Percentiles rank a stretch among this genome's conserved stretches.
Conservation (phyloP, 53 echinoderm and acorn worm species). For the Glandiceps talaboti region DNA sequence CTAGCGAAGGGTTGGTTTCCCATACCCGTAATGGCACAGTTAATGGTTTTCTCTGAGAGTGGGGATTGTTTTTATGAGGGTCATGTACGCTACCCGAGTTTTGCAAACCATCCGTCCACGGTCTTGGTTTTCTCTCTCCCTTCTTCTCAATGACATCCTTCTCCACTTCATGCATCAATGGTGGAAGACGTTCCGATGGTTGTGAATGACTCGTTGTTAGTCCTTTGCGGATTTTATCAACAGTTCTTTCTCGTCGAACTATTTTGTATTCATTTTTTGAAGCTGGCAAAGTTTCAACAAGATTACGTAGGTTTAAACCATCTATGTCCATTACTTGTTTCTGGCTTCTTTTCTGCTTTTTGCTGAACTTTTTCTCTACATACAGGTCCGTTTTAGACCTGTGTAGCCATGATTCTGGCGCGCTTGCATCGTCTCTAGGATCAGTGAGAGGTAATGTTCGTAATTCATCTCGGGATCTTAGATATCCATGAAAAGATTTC, state of each 20-base stretch:
- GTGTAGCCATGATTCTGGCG: constrained; percentile 60
- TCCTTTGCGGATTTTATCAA: background rate
- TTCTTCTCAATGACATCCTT: too few relatives aligned
- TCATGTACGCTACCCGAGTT: background rate
- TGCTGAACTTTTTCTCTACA: constrained; percentile 55
- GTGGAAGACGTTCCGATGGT: background rate
- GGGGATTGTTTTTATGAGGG: background rate
- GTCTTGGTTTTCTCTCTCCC: background rate
- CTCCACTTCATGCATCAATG: background rate
- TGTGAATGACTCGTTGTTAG: background rate
- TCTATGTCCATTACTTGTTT: constrained; percentile 16
- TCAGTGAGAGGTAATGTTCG: constrained; percentile 66
- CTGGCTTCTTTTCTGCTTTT: constrained; percentile 24
- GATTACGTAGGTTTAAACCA: constrained; percentile 69
- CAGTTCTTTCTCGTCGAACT: background rate
- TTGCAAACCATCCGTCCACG: background rate
- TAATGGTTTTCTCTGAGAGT: constrained; percentile 30
- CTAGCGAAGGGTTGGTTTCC: constrained; percentile 79
- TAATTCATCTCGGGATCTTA: constrained; percentile 53
- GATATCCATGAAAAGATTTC: constrained; percentile 70
- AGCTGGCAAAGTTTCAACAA: constrained; percentile 54
- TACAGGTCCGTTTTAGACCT: constrained; percentile 92
- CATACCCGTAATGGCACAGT: constrained; percentile 45
- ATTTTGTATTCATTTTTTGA: constrained; percentile 11
- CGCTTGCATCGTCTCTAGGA: constrained; percentile 55